Evolutionary conservation across 2,113 vertebrate species (phyloP).

Genomic region (Cardinalis cardinalis): DNA sequence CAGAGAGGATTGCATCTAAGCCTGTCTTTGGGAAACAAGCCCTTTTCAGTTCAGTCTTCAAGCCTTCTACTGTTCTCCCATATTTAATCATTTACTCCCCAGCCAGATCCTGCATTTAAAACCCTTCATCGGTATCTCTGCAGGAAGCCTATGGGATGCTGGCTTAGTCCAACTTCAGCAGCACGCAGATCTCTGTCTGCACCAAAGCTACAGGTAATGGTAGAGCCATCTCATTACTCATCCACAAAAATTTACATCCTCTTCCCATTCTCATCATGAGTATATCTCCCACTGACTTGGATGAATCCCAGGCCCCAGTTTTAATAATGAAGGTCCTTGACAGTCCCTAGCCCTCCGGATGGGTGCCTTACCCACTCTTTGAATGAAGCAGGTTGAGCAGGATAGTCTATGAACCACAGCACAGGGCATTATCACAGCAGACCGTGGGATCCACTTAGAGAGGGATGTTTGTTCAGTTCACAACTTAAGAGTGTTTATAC

Average conservation of each 20-base stretch:
- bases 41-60: neutral
- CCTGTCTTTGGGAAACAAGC: neutral
- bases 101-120: neutral
- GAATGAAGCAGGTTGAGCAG: neutral
- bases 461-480: neutral
- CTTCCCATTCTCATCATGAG: neutral
- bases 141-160: neutral
- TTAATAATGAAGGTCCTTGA: neutral
- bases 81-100: neutral
- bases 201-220: neutral
- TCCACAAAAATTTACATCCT: neutral
- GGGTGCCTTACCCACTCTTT: neutral
- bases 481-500: neutral
- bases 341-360: neutral
- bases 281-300: neutral
- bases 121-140: rapidly evolving
- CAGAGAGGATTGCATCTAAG: neutral
- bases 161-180: neutral
- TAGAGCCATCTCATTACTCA: neutral
- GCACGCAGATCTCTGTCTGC: neutral
- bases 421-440: neutral
- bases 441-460: neutral
- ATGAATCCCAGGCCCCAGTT: neutral
- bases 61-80: neutral
- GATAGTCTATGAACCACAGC: neutral